Base-by-base conservation (phyloP, 2,113 vertebrate genomes). In the Carollia perspicillata region DNA sequence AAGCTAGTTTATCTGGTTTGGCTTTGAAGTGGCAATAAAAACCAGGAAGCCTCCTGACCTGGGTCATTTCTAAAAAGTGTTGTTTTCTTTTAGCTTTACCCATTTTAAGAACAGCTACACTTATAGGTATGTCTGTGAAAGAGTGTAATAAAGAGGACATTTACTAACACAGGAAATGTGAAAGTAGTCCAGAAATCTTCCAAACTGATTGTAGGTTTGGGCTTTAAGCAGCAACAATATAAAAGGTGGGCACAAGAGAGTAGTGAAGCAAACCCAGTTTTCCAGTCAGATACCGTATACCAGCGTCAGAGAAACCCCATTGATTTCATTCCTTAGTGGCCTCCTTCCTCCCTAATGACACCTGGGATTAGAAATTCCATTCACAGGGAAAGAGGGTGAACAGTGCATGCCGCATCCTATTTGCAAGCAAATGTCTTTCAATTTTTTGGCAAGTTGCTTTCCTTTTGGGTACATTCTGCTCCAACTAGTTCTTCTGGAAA, bases 11-110 rank as follows among this genome's bases (percentile, higher is more conserved):
- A 37, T 22, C 66, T 94, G 89, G n/a, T 86, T 97, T 97, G 79
- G 44, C 90, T 94, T 95, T 97, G 69, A 96, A 94, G 60, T 65
- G 74, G 66, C 55, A 95, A 96, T 95, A 84, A 93, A 97, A 98
- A 33, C 22, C 89, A 92, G 89, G 97, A 87, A 97, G 86, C 9
- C 22, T 78, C 42, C 30, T 93, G 94, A 96, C 85, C 83, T 89
- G 78, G 68, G 89, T 98, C 96, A 95, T 80, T 51, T 75, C 89
- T 96, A 87, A 55, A 88, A 93, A 90, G 9, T 78, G 18, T 69
- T 97, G 71, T 85, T 97, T 81, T 58, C 96, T 96, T 96, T 94
- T 49, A 92, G 88, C 28, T n/a, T 63, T 37, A 28, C 94, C 90
- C 89, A 17, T 79, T 96, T 95, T 94, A 95, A 66, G 65, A 95